Conservation (phyloP, 1,140 invertebrate genomes). For the Pteromalus puparum region DNA sequence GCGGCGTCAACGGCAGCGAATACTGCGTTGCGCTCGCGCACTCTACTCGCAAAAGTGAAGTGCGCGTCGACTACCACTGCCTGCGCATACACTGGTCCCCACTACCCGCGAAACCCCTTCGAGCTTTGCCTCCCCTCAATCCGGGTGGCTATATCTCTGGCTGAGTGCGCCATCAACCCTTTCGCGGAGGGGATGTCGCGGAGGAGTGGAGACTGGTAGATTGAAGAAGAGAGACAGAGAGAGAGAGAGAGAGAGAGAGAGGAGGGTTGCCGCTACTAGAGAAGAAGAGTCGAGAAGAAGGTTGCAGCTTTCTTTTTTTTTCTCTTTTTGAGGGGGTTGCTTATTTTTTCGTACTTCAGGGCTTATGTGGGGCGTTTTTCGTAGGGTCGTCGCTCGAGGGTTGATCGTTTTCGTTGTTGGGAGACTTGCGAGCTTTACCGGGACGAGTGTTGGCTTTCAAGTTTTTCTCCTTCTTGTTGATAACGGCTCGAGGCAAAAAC, state of each 20-base stretch:
- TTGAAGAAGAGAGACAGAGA: background rate
- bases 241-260: background rate
- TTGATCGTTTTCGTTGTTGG: background rate
- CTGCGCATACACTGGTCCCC: background rate
- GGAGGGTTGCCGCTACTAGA: background rate
- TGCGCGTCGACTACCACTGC: background rate
- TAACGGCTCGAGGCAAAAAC: too few relatives aligned
- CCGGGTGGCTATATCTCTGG: background rate
- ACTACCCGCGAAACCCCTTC: background rate
- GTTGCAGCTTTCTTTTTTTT: background rate
- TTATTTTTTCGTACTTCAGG: background rate
- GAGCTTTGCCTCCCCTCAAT: background rate
- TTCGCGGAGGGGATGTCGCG: background rate
- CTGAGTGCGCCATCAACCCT: background rate
- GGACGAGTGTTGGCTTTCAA: background rate
- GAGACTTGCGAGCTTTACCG: background rate
- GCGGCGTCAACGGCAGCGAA: background rate
- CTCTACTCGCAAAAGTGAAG: background rate
- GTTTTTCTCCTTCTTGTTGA: background rate
- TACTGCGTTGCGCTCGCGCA: slow-evolving; percentile 9
- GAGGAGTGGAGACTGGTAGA: background rate
- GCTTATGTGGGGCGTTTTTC: background rate
- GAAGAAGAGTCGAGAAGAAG: background rate
- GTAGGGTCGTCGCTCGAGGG: background rate
- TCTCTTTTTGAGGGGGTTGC: background rate